Percentiles rank a stretch among this genome's conserved stretches.
These are phyloP conservation scores for Sussaba pulchella DNA, from an alignment of 2,888 invertebrate species.

Conservation along the genomic window DNA sequence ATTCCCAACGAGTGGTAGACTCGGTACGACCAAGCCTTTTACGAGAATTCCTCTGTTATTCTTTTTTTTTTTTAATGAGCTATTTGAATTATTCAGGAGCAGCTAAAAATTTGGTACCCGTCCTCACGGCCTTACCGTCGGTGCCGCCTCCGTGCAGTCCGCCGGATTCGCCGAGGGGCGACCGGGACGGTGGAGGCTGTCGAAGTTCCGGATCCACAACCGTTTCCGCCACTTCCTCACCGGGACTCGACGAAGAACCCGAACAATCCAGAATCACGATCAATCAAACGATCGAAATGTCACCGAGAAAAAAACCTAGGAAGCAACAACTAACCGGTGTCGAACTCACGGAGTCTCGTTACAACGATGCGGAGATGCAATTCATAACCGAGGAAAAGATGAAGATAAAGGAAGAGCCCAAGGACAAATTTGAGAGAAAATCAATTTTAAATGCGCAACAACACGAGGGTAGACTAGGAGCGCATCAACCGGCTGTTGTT, in stretches of 20 bases:
- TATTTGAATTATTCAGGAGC: too few relatives aligned
- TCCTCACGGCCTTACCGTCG: constrained; percentile 79
- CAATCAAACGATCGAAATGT: constrained; percentile 87
- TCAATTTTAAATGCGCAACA: constrained; percentile 71
- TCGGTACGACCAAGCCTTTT: too few relatives aligned
- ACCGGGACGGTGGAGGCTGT: constrained; percentile 82
- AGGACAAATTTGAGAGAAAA: constrained; percentile 82
- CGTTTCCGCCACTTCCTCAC: constrained; percentile 94
- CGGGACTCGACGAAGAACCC: constrained; percentile 88
- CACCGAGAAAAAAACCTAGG: constrained; percentile 95
- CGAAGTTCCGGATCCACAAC: constrained; percentile 92
- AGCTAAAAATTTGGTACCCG: constrained; percentile 82
- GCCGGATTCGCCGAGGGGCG: constrained; percentile 80
- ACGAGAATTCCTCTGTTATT: too few relatives aligned
- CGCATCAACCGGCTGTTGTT: constrained; percentile 71
- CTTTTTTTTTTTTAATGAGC: too few relatives aligned
- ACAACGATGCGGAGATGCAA: constrained; percentile 86
- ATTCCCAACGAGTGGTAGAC: too few relatives aligned
- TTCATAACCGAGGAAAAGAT: constrained; percentile 86
- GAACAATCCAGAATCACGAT: constrained; percentile 84
- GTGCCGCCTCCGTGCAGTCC: constrained; percentile 78
- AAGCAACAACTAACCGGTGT: constrained; percentile 90
- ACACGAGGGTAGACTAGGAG: constrained; percentile 72
- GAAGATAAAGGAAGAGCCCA: constrained; percentile 83
- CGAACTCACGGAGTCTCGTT: constrained; percentile 80